Base-by-base conservation (phyloP, 2,113 vertebrate genomes). In the Cyanistes caeruleus region DNA sequence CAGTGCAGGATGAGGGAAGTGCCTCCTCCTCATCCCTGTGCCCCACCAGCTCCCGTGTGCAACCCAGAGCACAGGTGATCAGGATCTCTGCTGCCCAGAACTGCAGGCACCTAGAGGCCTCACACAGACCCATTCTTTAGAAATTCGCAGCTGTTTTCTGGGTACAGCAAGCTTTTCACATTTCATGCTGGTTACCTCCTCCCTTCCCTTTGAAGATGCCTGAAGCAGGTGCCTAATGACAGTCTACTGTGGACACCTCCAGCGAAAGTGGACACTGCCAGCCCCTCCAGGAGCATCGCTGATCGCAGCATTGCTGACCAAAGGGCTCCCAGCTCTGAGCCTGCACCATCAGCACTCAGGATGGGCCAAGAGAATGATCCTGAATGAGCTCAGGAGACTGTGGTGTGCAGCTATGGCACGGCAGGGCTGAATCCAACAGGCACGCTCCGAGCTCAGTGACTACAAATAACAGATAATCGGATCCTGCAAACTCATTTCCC, bases 351-450 rank as follows among this genome's bases (percentile, higher is more conserved):
- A 83, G 81, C 52, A n/a, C 35, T 13, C 2, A 3, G 10, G 11
- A 62, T 0, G 0, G 41, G 58, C 22, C 31, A 52, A 53, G 37
- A 43, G 39, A n/a, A 82, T 0, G 1, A 31, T 24, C 31, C 31
- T 39, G 46, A 27, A 0, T 5, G 8, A 27, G 51, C 41, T 39
- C 8, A 58, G 80, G 65, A 44, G 68, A 13, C 25, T 21, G 20
- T 4, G 3, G n/a, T 1, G 0, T 27, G 46, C 44, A 72, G 74
- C 44, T 17, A 2, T 11, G 2, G 2, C 19, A 51, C 7, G 6
- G 25, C 43, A 62, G 27, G 28, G 44, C 63, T 58, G 55, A 11
- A 22, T 7, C 43, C 8, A 2, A 14, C 21, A 24, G 56, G 30
- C 28, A 77, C 0, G 0, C 72, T 21, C 63, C 0, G 11, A 77